phyloP scores from a whole-genome alignment of 2,888 invertebrate species.

The Pandemis cinnamomeana region DNA sequence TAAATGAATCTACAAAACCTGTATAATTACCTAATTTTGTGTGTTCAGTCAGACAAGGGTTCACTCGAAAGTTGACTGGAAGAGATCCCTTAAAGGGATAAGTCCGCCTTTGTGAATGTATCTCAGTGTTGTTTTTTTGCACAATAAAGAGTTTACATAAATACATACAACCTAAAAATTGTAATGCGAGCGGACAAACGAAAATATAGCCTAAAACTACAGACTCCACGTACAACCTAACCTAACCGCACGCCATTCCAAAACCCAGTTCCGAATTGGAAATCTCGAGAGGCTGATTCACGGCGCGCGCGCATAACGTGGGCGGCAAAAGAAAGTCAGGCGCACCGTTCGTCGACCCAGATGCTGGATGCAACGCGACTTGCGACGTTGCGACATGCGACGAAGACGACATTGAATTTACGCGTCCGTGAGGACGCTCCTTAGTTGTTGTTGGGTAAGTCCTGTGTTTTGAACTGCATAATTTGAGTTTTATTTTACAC shows the following conservation, averaged over 20 bases:
- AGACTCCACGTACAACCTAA: neutral
- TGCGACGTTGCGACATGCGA: neutral
- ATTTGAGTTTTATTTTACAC: no score
- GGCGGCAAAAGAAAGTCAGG: constrained; percentile 76
- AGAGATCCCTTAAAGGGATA: no score
- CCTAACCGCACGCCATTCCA: neutral
- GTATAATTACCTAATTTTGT: no score
- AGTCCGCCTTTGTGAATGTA: no score
- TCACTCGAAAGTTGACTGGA: no score
- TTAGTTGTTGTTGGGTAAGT: neutral
- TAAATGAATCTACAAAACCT: no score
- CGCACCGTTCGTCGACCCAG: constrained; percentile 79
- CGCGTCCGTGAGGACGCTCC: neutral
- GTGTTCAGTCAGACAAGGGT: no score
- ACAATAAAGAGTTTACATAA: no score
- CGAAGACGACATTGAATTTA: constrained; percentile 1
- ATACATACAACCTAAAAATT: no score
- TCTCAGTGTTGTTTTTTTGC: no score
- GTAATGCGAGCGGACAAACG: no score
- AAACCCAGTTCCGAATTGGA: constrained; percentile 2
- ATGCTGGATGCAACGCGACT: constrained; percentile 51
- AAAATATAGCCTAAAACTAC: neutral
- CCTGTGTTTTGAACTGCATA: no score
- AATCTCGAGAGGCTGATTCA: constrained; percentile 3
- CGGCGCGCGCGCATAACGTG: constrained; percentile 45